A percentile compares a stretch with the other conserved stretches of the same genome.
Evolutionary conservation across 1,140 invertebrate genomes (phyloP).

Genomic region (Bombus soroeensis): DNA sequence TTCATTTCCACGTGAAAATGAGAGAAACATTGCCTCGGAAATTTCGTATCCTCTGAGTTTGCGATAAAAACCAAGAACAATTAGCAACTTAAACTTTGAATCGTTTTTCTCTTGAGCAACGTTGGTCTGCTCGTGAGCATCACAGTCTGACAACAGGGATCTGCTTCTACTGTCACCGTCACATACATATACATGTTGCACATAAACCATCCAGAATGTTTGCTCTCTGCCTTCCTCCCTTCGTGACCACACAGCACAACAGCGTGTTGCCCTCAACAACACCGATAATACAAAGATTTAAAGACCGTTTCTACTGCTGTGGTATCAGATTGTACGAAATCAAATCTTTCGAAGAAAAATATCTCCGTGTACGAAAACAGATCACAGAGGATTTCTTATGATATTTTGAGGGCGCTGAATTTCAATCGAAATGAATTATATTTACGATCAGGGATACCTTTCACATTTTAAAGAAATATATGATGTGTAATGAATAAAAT

Average conservation of each 20-base stretch:
- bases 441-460: too few relatives aligned
- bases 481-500: too few relatives aligned
- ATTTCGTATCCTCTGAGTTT: not conserved
- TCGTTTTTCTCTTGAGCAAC: not conserved
- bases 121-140: not conserved
- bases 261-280: slow-evolving; percentile 11
- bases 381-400: too few relatives aligned
- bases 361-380: not conserved
- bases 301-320: not conserved
- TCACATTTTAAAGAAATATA: not conserved
- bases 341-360: not conserved
- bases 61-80: not conserved
- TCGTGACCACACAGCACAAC: not conserved
- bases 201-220: slow-evolving; percentile 41
- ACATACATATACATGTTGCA: not conserved
- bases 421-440: too few relatives aligned
- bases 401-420: not conserved
- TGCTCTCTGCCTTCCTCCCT: slow-evolving; percentile 1
- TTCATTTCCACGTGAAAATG: not conserved
- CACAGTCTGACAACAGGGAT: slow-evolving; percentile 21
- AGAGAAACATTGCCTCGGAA: not conserved
- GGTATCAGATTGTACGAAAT: too few relatives aligned
- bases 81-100: not conserved
- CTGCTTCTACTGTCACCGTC: slow-evolving; percentile 25
- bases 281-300: slow-evolving; percentile 17